These are phyloP conservation scores for Lepus timidus DNA, from an alignment of 2,113 vertebrate species.

Conservation along the genomic window DNA sequence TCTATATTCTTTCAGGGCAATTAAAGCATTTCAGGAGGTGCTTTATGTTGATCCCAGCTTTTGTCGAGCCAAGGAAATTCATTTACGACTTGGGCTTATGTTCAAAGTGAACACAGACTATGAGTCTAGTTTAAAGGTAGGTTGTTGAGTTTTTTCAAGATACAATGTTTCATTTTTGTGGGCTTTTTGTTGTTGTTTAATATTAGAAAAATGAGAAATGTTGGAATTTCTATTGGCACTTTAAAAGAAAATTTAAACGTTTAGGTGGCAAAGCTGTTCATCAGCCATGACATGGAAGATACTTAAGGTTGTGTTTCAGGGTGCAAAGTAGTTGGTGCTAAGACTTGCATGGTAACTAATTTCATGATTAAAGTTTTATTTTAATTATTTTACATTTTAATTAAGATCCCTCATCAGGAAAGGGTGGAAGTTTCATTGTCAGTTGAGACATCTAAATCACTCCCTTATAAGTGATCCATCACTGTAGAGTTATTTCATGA, in stretches of 20 bases:
- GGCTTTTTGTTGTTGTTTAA: constrained; percentile 52
- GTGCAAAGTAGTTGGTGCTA: constrained; percentile 52
- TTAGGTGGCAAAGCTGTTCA: constrained; percentile 21
- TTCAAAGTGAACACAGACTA: constrained; percentile 99
- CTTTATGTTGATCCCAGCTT: constrained; percentile 99
- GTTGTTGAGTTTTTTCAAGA: constrained; percentile 72
- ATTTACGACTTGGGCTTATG: constrained; percentile 99
- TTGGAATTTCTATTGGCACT: constrained; percentile 60
- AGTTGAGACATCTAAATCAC: constrained; percentile 24
- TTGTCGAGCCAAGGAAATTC: constrained; percentile 98
- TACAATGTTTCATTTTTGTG: constrained; percentile 69
- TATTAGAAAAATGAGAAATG: constrained; percentile 70
- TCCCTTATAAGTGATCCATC: background rate
- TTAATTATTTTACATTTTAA: constrained; percentile 40
- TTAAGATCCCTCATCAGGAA: constrained; percentile 46
- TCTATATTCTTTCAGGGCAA: constrained; percentile 93
- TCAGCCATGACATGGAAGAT: constrained; percentile 48
- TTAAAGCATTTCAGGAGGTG: constrained; percentile 99
- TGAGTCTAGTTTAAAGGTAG: constrained; percentile 98
- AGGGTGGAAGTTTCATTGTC: constrained; percentile 51
- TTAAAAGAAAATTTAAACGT: constrained; percentile 64
- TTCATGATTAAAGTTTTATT: background rate
- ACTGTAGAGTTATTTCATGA: background rate
- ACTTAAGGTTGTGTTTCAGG: constrained; percentile 43
- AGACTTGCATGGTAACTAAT: constrained; percentile 42